Percentiles rank a stretch among this genome's conserved stretches.
Conservation (phyloP, 2,888 invertebrate species). For the Drosophila nr. medialis region DNA sequence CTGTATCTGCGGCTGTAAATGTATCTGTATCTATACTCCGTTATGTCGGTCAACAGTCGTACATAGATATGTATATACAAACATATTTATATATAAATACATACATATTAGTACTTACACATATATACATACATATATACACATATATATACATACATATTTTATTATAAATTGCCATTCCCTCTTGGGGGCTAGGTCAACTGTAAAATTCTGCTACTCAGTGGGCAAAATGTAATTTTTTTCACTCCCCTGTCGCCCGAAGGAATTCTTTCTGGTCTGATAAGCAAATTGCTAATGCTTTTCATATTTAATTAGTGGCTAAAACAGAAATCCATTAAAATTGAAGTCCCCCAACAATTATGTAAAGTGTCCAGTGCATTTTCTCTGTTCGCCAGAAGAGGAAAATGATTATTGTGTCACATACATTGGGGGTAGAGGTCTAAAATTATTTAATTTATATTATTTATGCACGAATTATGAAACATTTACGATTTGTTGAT, state of each 20-base stretch:
- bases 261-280: constrained; percentile 33
- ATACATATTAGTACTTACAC: constrained; percentile 14
- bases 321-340: constrained; percentile 29
- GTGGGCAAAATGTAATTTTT: constrained; percentile 19
- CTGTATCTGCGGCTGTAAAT: constrained; percentile 17
- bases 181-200: constrained; percentile 53
- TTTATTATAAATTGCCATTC: constrained; percentile 49
- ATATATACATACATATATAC: constrained; percentile 12
- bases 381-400: not conserved
- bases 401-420: not conserved
- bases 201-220: constrained; percentile 24
- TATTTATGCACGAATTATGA: not conserved
- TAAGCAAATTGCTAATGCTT: constrained; percentile 43
- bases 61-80: constrained; percentile 5
- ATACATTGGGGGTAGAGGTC: not conserved
- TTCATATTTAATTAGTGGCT: constrained; percentile 38
- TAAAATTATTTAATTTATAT: not conserved
- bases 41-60: constrained; percentile 46
- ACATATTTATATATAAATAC: not conserved
- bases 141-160: constrained; percentile 9
- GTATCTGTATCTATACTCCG: constrained; percentile 44
- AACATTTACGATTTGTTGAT: not conserved
- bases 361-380: not conserved
- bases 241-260: constrained; percentile 7
- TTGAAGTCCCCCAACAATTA: constrained; percentile 6